Percentiles rank a stretch among this genome's conserved stretches.
Evolutionary conservation across 1,140 invertebrate genomes (phyloP).

Genomic region (Tigriopus japonicus): DNA sequence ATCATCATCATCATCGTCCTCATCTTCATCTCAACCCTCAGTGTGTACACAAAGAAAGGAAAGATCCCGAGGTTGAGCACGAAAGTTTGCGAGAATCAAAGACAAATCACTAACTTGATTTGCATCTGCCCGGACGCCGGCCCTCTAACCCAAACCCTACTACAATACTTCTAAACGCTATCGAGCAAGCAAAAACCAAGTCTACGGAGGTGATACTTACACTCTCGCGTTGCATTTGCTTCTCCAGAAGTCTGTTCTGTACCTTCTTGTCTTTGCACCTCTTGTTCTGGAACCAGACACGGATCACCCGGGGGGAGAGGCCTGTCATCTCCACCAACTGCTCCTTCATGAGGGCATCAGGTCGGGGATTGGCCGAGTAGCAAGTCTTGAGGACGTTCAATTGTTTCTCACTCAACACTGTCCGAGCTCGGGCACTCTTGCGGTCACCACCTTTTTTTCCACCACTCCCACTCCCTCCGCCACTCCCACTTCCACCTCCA

Average conservation of each 20-base stretch:
- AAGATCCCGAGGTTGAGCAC: too few relatives aligned
- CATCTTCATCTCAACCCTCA: too few relatives aligned
- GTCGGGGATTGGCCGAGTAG: constrained; percentile 68
- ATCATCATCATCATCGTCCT: too few relatives aligned
- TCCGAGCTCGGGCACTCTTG: constrained; percentile 54
- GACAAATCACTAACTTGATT: too few relatives aligned
- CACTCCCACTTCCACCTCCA: constrained; percentile 34
- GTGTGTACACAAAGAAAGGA: too few relatives aligned
- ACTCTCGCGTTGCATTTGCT: constrained; percentile 11
- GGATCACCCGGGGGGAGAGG: constrained; percentile 79
- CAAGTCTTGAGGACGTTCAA: constrained; percentile 57
- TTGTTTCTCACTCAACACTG: constrained; percentile 95
- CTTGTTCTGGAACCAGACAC: constrained; percentile 99
- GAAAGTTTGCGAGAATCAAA: too few relatives aligned
- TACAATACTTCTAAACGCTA: too few relatives aligned
- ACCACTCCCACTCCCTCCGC: constrained; percentile 8
- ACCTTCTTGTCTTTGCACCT: constrained; percentile 49
- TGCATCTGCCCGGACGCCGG: too few relatives aligned
- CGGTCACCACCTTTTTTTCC: constrained; percentile 15
- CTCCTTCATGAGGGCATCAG: constrained; percentile 97
- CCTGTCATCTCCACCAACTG: constrained; percentile 96
- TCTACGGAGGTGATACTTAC: background rate
- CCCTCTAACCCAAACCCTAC: too few relatives aligned
- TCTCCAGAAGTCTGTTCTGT: constrained; percentile 11
- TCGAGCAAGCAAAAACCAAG: too few relatives aligned